Percentiles rank a stretch among this genome's conserved stretches.
phyloP scores from a whole-genome alignment of 2,888 invertebrate genomes.

The Hoplodrina ambigua region DNA sequence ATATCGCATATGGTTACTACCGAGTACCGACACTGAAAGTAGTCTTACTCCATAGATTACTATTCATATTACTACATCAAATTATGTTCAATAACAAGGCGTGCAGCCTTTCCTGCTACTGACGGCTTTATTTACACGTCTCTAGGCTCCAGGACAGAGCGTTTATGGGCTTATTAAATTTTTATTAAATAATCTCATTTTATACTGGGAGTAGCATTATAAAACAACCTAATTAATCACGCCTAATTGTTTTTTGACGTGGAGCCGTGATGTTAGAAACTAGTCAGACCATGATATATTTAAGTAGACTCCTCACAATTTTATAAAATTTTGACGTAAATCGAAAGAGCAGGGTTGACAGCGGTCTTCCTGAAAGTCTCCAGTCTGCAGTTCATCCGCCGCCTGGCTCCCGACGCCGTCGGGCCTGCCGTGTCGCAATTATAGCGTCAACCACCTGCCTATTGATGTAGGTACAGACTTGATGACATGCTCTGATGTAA shows the following conservation, averaged over 20 bases:
- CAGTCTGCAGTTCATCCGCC: constrained; percentile 46
- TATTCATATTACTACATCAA: background rate
- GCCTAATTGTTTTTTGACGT: background rate
- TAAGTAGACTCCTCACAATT: background rate
- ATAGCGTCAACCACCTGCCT: constrained; percentile 42
- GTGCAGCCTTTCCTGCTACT: constrained; percentile 2
- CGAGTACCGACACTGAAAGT: no score
- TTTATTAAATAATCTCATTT: background rate
- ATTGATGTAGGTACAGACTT: background rate
- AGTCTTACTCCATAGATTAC: background rate
- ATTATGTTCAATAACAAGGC: constrained; percentile 13
- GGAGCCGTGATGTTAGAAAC: background rate
- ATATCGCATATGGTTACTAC: no score
- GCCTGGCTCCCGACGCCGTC: background rate
- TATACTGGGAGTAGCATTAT: no score
- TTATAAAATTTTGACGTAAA: background rate
- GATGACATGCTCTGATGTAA: constrained; percentile 24
- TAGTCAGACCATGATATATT: background rate
- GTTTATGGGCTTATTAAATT: no score
- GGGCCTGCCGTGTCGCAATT: constrained; percentile 65
- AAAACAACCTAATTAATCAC: no score
- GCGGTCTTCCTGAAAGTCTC: constrained; percentile 83
- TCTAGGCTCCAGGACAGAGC: background rate
- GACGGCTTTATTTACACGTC: background rate
- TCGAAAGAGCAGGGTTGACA: background rate